Conservation (phyloP, 2,113 vertebrate species). For the Phycodurus eques region DNA sequence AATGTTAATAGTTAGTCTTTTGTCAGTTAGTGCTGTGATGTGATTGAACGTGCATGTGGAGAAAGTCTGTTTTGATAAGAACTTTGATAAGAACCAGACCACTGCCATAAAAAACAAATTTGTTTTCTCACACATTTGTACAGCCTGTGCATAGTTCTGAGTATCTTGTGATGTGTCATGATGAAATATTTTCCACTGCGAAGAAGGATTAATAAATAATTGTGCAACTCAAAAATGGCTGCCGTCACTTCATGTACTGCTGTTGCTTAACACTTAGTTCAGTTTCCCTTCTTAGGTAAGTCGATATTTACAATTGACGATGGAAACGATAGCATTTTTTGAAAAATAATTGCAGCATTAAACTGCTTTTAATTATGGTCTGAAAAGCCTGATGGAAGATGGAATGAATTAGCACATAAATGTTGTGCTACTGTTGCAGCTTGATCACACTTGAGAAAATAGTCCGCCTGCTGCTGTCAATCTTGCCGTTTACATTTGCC, state of each 20-base stretch:
- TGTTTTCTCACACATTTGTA: conserved; percentile 58
- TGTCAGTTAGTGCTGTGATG: conserved; percentile 79
- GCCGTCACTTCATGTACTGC: conserved; percentile 23
- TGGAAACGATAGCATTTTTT: neutral
- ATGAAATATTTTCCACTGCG: conserved; percentile 62
- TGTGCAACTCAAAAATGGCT: conserved; percentile 45
- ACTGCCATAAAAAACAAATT: conserved; percentile 55
- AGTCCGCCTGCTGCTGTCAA: conserved; percentile 67
- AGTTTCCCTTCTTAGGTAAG: neutral
- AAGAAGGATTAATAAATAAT: conserved; percentile 67
- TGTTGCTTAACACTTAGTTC: conserved; percentile 16
- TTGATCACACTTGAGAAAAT: conserved; percentile 24
- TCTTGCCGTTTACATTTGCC: conserved; percentile 34
- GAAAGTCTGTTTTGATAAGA: conserved; percentile 76
- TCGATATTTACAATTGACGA: neutral
- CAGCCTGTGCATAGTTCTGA: conserved; percentile 62
- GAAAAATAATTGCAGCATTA: neutral
- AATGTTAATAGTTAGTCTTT: conserved; percentile 82
- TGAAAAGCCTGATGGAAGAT: neutral
- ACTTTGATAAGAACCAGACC: conserved; percentile 61
- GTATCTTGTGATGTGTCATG: conserved; percentile 63
- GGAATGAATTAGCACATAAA: neutral
- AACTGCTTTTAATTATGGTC: conserved; percentile 1
- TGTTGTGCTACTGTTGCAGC: neutral
- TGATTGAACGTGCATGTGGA: conserved; percentile 87